A percentile compares a stretch with the other conserved stretches of the same genome.
These are phyloP conservation scores for Cancer borealis DNA, from an alignment of 2,888 invertebrate species.

Conservation along the genomic window DNA sequence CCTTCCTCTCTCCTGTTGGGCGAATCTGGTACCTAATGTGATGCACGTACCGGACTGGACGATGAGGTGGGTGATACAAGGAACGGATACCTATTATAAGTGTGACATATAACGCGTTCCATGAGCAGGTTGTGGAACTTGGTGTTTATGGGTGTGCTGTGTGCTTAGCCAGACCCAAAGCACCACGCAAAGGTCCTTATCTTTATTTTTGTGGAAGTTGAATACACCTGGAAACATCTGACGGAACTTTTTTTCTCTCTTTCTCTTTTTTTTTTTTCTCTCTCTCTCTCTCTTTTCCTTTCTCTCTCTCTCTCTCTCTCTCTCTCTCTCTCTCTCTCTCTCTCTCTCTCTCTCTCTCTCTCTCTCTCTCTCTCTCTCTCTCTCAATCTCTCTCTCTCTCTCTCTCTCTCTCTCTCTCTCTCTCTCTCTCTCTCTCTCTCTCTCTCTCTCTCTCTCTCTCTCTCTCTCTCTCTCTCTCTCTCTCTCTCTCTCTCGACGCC, in stretches of 20 bases:
- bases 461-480: conserved; percentile 50
- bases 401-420: neutral
- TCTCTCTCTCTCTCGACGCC: neutral
- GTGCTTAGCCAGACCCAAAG: neutral
- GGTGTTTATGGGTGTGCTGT: neutral
- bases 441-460: conserved; percentile 30
- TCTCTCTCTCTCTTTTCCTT: neutral
- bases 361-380: neutral
- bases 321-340: conserved; percentile 4
- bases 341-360: conserved; percentile 8
- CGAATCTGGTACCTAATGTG: neutral
- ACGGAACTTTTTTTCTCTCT: neutral
- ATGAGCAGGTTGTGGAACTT: neutral
- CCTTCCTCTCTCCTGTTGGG: neutral
- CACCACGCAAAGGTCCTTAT: neutral
- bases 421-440: conserved; percentile 47
- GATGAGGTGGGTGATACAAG: conserved; percentile 21
- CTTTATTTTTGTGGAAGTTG: neutral
- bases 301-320: conserved; percentile 44
- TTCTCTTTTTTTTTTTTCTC: neutral
- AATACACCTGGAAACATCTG: neutral
- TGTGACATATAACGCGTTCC: neutral
- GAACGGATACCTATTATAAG: neutral
- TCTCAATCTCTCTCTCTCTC: too few species aligned
- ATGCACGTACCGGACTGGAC: neutral